Evolutionary conservation across 2,888 invertebrate species (phyloP), one percentile per base, ranked within the genome.

Genomic region (Scaptomyza flava): DNA sequence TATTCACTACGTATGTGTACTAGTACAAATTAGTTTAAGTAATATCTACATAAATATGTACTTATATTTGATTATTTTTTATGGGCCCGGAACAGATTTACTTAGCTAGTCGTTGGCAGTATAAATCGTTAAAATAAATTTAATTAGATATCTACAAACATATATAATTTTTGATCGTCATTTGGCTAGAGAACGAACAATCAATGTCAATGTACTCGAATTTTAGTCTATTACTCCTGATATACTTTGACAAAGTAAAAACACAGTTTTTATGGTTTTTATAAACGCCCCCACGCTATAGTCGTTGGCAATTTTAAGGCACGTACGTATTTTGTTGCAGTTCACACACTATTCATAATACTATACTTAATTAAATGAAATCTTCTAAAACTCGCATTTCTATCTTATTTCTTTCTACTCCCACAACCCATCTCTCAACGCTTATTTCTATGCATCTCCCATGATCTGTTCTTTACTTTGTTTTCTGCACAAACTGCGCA

Each of bases 151-250:
- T 7, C 14, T 36, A 36, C 6, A 36, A 38, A 36, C 9, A 41
- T 31, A n/a, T 51, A 46, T 50, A 57, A 38, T 27, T 11, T 50
- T 57, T 67, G 67, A 62, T 74, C 71, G 67, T 75, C 60, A 73
- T 77, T 83, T 82, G 83, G 86, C 82, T 83, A 84, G 75, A 76
- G 54, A 79, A 73, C 54, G 57, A 79, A 73, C 53, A 75, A 75
- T 64, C 70, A 81, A 79, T 65, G 75, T 83, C 76, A 89, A 88
- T 81, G 85, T 90, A 90, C 90, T 90, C 90, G 90, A 90, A 90
- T 90, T 89, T 89, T 90, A 90, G 90, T 90, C 90, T 90, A 90
- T 90, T 90, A 77, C 90, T 90, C 90, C 87, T 90, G 90, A 90
- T 90, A 90, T 90, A 90, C 90, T 90, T 86, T 90, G 90, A 90